A percentile compares a stretch with the other conserved stretches of the same genome.
Conservation (phyloP, 2,888 invertebrate genomes). For the Ctena decussata region DNA sequence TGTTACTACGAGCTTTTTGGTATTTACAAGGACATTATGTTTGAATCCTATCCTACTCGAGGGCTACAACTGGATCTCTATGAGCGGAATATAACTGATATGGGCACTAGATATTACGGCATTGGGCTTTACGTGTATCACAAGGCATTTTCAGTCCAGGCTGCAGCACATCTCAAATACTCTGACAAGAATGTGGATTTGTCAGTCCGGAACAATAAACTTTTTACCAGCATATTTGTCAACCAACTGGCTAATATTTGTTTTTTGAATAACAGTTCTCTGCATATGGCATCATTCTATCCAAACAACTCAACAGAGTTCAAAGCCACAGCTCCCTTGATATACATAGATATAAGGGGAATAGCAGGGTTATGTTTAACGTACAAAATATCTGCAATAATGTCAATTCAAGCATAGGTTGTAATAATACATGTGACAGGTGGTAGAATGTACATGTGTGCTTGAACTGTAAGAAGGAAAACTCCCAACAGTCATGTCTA, state of each 20-base stretch:
- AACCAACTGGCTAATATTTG: not conserved
- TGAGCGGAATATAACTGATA: slow-evolving; percentile 27
- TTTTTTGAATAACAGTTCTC: not conserved
- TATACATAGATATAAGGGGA: not conserved
- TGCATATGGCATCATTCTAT: too few species aligned
- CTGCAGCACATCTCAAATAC: not conserved
- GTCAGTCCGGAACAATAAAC: too few species aligned
- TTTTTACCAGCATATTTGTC: too few species aligned
- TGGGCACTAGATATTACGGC: not conserved
- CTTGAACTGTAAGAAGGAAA: not conserved
- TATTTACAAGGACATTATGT: slow-evolving; percentile 29
- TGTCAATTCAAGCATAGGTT: slow-evolving; percentile 2
- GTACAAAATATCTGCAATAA: slow-evolving; percentile 20
- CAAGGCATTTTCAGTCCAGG: too few species aligned
- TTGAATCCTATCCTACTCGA: not conserved
- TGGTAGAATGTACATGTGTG: slow-evolving; percentile 10
- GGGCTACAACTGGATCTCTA: too few species aligned
- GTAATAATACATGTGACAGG: not conserved
- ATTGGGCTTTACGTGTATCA: not conserved
- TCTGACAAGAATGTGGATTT: not conserved
- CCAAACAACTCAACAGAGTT: too few species aligned
- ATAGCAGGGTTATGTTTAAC: not conserved
- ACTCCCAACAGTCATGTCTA: not conserved
- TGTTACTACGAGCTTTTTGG: slow-evolving; percentile 11
- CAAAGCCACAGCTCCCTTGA: not conserved